Percentiles rank a stretch among this genome's conserved stretches.
These are phyloP conservation scores for Pangasius mekongensis DNA, from an alignment of 2,797 vertebrate species.

Conservation along the genomic window DNA sequence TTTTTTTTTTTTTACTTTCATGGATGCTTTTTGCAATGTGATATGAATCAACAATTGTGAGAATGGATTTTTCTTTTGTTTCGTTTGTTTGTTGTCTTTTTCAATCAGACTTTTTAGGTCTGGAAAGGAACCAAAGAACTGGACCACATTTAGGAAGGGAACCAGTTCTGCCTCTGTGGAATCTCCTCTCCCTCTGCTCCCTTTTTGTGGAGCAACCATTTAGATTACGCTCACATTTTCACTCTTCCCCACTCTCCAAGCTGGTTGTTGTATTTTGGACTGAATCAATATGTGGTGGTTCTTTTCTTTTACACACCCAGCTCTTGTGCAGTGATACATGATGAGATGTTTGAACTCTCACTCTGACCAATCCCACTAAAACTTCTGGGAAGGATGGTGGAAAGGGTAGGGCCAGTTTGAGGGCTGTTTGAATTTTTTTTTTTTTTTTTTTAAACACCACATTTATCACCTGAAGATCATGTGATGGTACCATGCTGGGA, in stretches of 20 bases:
- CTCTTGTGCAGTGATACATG: slow-evolving; percentile 70
- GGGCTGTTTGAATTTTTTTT: not conserved
- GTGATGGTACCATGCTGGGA: slow-evolving; percentile 67
- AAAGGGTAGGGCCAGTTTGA: slow-evolving; percentile 34
- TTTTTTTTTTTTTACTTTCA: slow-evolving; percentile 15
- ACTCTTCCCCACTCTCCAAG: not conserved
- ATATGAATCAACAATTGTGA: slow-evolving; percentile 41
- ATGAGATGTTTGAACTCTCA: slow-evolving; percentile 61
- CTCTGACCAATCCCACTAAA: slow-evolving; percentile 73
- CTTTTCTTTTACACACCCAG: slow-evolving; percentile 56
- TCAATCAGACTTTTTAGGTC: slow-evolving; percentile 62
- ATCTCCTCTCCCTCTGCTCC: slow-evolving; percentile 63
- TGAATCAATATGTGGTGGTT: slow-evolving; percentile 64
- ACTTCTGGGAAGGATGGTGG: slow-evolving; percentile 23
- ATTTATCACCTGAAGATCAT: slow-evolving; percentile 66
- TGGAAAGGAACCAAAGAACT: slow-evolving; percentile 65
- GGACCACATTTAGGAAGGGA: slow-evolving; percentile 68
- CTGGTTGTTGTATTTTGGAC: slow-evolving; percentile 58
- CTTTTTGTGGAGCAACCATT: slow-evolving; percentile 35
- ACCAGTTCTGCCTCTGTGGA: slow-evolving; percentile 77
- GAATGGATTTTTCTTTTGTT: slow-evolving; percentile 17
- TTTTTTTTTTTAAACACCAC: not conserved
- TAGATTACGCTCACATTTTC: slow-evolving; percentile 31
- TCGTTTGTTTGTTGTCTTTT: slow-evolving; percentile 37
- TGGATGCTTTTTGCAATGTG: slow-evolving; percentile 59